Evolutionary conservation across 35 echinoderm and acorn worm species (phyloP), one percentile per base, ranked within the genome.

Genomic region (Heliocidaris tuberculata): DNA sequence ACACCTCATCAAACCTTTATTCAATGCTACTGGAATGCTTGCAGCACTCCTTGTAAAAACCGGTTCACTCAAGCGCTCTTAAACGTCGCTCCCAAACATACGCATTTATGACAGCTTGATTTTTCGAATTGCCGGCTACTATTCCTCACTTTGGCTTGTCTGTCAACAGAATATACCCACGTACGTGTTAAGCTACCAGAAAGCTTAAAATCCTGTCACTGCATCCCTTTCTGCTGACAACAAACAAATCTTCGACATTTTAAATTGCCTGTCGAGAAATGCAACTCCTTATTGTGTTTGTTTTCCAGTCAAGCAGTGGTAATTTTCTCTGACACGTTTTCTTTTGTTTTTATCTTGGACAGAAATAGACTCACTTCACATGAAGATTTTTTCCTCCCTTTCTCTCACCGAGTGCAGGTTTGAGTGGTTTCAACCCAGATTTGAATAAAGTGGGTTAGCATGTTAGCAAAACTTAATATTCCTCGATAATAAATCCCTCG

Each of bases 201-300:
- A 56, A 56, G 9, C 65, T 24, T 78, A 5, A 21, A 78, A 78
- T 78, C 21, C 0, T 78, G 65, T 78, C 65, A 19, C 65, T 78
- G 27, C 65, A 19, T 24, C 0, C 65, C 65, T 78, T 78, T 78
- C 21, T 24, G 65, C 65, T 78, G 21, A 78, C 65, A n/a, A 21
- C 15, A 78, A 21, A 78, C 65, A 78, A 71, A 71, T 78, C 65
- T 78, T 27, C 65, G 27, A 78, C 65, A 78, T 78, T 78, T n/a
- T n/a, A 78, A 78, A 78, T 78, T 78, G 65, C 65, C 65, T 78
- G 65, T 78, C 65, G 65, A 78, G 65, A 78, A 78, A 78, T 78
- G 65, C 19, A 78, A 78, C 65, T 27, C 65, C 65, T 78, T 78
- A 78, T 78, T 78, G 17, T 78, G 21, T 78, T 78, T 78, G 65